phyloP scores from a whole-genome alignment of 2,888 invertebrate species.

The Drosophila aldrichi region DNA sequence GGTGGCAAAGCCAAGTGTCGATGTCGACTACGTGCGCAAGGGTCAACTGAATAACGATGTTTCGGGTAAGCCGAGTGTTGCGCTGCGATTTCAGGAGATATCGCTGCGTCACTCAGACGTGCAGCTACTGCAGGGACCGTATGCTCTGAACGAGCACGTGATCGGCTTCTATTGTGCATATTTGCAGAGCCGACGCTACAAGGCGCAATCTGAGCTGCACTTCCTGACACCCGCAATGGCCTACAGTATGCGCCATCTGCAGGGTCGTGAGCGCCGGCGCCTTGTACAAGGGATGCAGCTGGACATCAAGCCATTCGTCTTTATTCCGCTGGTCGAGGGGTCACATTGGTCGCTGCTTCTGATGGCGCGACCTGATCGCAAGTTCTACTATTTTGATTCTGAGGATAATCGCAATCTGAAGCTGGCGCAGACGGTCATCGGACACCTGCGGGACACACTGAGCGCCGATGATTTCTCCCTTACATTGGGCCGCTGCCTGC shows the following conservation, averaged over 20 bases:
- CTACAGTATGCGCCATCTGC: conserved; percentile 14
- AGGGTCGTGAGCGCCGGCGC: conserved; percentile 8
- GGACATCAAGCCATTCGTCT: conserved; percentile 37
- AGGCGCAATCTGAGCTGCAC: conserved; percentile 23
- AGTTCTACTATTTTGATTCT: conserved; percentile 49
- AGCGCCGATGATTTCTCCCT: conserved; percentile 22
- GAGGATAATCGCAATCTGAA: conserved; percentile 41
- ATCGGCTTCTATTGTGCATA: conserved; percentile 51
- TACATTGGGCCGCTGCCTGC: conserved; percentile 48
- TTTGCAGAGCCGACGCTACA: conserved; percentile 45
- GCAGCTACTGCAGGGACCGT: conserved; percentile 37
- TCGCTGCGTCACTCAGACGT: conserved; percentile 49
- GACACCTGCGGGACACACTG: conserved; percentile 22
- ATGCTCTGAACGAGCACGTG: conserved; percentile 51
- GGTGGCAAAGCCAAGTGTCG: background rate
- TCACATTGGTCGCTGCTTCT: conserved; percentile 57
- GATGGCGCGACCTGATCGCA: conserved; percentile 54
- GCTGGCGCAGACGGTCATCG: conserved; percentile 31
- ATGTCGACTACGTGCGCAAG: background rate
- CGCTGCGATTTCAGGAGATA: conserved; percentile 44
- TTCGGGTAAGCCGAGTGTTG: background rate
- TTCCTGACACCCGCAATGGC: conserved; percentile 43
- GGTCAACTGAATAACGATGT: background rate
- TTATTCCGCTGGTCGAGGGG: conserved; percentile 35
- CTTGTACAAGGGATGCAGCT: conserved; percentile 23